Percentiles rank a stretch among this genome's conserved stretches.
These are phyloP conservation scores for Procambarus virginalis DNA, from an alignment of 1,140 invertebrate species.

Conservation along the genomic window DNA sequence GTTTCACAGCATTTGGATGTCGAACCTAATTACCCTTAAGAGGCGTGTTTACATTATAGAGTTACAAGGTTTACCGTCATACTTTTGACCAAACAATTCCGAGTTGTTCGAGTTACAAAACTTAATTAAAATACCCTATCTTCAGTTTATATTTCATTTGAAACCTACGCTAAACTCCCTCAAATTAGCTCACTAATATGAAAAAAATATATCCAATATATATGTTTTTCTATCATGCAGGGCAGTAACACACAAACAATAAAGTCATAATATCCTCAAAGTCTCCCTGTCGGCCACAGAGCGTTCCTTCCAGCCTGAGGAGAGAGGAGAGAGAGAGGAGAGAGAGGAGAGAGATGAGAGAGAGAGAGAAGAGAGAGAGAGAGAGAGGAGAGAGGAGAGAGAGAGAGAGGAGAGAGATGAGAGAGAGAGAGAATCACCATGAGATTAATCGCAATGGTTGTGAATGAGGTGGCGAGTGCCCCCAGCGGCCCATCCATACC, in stretches of 20 bases:
- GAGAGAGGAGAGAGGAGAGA: background rate
- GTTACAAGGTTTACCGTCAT: too few species aligned
- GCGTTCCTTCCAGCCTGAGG: background rate
- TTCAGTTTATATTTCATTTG: too few species aligned
- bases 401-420: constrained; percentile 6
- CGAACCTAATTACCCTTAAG: too few species aligned
- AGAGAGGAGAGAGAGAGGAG: background rate
- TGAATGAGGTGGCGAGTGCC: constrained; percentile 17
- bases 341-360: constrained; percentile 13
- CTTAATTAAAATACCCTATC: too few species aligned
- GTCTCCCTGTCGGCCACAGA: background rate
- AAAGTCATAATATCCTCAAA: background rate
- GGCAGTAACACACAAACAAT: background rate
- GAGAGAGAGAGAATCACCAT: constrained; percentile 16
- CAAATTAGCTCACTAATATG: too few species aligned
- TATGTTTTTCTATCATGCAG: background rate
- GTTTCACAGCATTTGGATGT: too few species aligned
- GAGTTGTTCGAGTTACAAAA: too few species aligned
- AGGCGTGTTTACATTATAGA: too few species aligned
- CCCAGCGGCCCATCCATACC: constrained; percentile 43
- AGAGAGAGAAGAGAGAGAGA: constrained; percentile 12
- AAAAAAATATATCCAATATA: too few species aligned
- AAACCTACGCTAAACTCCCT: too few species aligned
- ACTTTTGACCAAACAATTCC: too few species aligned
- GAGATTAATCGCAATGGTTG: constrained; percentile 48